phyloP scores from a whole-genome alignment of 2,113 vertebrate species.

The Sceloporus tristichus region DNA sequence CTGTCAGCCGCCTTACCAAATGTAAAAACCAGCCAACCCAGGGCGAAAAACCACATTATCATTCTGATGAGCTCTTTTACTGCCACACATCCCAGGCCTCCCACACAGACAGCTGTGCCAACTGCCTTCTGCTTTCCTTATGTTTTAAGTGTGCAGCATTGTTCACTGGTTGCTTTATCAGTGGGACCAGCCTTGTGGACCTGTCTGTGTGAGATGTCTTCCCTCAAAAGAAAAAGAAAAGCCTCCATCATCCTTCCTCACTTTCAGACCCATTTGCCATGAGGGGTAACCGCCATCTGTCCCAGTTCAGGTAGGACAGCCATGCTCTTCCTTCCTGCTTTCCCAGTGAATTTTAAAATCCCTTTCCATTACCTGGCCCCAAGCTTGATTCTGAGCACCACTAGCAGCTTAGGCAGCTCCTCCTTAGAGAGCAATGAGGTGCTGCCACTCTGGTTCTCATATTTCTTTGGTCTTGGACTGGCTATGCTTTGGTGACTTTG shows the following conservation, averaged over 20 bases:
- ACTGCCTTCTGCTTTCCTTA: neutral
- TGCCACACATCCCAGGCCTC: constrained; percentile 38
- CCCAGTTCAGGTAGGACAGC: too few relatives aligned
- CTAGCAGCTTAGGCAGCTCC: too few relatives aligned
- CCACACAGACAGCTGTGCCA: constrained; percentile 44
- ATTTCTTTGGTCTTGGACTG: too few relatives aligned
- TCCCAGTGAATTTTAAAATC: too few relatives aligned
- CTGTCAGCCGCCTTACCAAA: constrained; percentile 28
- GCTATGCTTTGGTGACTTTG: too few relatives aligned
- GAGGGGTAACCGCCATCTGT: too few relatives aligned
- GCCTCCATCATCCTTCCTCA: neutral
- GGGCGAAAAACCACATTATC: constrained; percentile 4
- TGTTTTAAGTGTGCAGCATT: neutral
- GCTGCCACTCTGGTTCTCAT: too few relatives aligned
- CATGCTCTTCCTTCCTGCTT: too few relatives aligned
- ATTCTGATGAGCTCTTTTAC: neutral
- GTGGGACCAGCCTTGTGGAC: neutral
- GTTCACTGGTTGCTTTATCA: neutral
- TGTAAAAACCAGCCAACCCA: neutral
- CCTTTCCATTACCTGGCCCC: too few relatives aligned
- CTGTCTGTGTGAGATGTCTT: neutral
- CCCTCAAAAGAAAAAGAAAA: neutral
- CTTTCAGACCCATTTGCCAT: too few relatives aligned
- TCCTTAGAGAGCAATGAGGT: too few relatives aligned
- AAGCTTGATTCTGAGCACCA: too few relatives aligned